These are phyloP conservation scores for Anthoscopus minutus DNA, from an alignment of 2,113 vertebrate species.

Conservation along the genomic window DNA sequence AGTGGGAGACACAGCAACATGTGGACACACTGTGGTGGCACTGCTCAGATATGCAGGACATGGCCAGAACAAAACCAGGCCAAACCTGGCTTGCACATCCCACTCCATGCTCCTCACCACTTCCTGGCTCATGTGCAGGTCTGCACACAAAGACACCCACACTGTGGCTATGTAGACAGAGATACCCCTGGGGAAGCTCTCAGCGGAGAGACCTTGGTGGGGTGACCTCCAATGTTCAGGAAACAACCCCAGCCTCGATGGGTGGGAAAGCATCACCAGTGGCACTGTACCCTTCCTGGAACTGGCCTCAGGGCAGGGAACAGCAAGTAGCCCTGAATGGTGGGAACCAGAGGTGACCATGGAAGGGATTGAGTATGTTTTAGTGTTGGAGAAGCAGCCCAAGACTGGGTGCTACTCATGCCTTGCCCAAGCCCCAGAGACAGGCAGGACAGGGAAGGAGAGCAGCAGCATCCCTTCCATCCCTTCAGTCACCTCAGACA, in stretches of 20 bases:
- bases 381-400: not conserved
- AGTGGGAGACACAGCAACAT: accelerated
- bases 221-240: not conserved
- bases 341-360: not conserved
- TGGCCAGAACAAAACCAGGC: not conserved
- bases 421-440: not conserved
- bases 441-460: not conserved
- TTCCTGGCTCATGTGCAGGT: not conserved
- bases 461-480: not conserved
- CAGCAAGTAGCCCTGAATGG: not conserved
- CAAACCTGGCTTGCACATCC: not conserved
- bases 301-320: not conserved
- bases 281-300: accelerated
- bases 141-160: not conserved
- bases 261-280: accelerated
- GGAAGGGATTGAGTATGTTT: not conserved
- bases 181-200: not conserved
- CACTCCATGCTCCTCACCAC: not conserved
- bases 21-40: not conserved
- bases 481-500: not conserved
- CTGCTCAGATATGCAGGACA: not conserved
- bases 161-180: accelerated
- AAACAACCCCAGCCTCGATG: not conserved
- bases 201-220: too few species aligned
- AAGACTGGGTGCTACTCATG: not conserved